Evolutionary conservation across 2,113 vertebrate species (phyloP), one percentile per base, ranked within the genome.

Genomic region (Murina feae): DNA sequence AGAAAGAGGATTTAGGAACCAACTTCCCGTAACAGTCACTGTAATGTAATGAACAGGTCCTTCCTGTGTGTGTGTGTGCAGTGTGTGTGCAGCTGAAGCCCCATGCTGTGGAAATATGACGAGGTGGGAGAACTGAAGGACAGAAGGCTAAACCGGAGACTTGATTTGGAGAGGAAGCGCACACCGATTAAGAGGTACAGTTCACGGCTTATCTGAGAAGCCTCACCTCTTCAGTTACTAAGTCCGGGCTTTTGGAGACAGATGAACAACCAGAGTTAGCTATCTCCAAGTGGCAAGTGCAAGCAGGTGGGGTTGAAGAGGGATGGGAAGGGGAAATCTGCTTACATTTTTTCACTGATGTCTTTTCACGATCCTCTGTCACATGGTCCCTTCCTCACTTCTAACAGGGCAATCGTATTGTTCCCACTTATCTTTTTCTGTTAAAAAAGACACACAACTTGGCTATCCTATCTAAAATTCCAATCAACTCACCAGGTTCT

Each of bases 1-100:
- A 94, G 16, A 86, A 89, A 90, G 13, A 85, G 30, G 12, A 79
- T 75, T 95, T 87, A 85, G 63, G 93, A 82, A 47, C 6, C 32
- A 76, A 76, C 30, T 90, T 86, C 10, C 10, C 7, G 28, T 30
- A 90, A 91, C 80, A 75, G 14, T 66, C 37, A 58, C 14, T 51
- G 60, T 85, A 51, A 53, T 42, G 2, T 23, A 80, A 89, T 25
- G 66, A 82, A n/a, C 16, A 66, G 4, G 23, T 82, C 86, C 11
- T 14, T 60, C 28, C 49, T 55, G 55, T 32, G 32, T 23, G 16
- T 65, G 23, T 1, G 1, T 35, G 2, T 25, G 16, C n/a, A 4
- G 42, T 44, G 42, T 28, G 28, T 49, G 72, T 32, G 39, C 25
- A 42, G 35, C 13, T 42, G 21, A 47, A 23, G 4, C 9, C 58